Conservation (phyloP, 2,797 vertebrate genomes). For the Peromyscus aztecus region DNA sequence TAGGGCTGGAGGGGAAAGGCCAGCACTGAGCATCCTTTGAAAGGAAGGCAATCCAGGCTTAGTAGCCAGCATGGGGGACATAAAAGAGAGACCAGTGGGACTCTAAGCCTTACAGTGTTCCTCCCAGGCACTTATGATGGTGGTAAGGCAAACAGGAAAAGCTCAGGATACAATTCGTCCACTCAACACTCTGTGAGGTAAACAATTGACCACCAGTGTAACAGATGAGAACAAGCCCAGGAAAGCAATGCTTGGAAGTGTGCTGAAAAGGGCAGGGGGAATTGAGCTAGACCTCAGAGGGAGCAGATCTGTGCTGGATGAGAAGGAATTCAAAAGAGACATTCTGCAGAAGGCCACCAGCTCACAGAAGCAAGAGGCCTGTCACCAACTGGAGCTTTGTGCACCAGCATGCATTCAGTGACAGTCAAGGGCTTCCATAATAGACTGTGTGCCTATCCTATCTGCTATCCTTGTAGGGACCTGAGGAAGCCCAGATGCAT, state of each 20-base stretch:
- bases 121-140: not conserved
- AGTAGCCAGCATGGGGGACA: not conserved
- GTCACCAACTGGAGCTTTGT: not conserved
- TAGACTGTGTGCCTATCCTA: not conserved
- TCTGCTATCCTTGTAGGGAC: not conserved
- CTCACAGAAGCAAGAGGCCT: not conserved
- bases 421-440: constrained; percentile 64
- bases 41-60: not conserved
- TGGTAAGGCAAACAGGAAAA: not conserved
- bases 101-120: not conserved
- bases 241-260: not conserved
- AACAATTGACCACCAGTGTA: not conserved
- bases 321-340: not conserved
- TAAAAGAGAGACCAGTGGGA: not conserved
- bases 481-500: not conserved
- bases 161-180: not conserved
- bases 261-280: not conserved
- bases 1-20: not conserved
- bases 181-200: not conserved
- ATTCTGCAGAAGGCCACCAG: not conserved
- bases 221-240: not conserved
- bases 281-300: not conserved
- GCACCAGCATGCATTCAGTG: not conserved
- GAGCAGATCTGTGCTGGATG: not conserved
- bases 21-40: not conserved